A percentile compares a stretch with the other conserved stretches of the same genome.
Evolutionary conservation across 2,888 invertebrate species (phyloP).

Genomic region (Hetaerina titia): DNA sequence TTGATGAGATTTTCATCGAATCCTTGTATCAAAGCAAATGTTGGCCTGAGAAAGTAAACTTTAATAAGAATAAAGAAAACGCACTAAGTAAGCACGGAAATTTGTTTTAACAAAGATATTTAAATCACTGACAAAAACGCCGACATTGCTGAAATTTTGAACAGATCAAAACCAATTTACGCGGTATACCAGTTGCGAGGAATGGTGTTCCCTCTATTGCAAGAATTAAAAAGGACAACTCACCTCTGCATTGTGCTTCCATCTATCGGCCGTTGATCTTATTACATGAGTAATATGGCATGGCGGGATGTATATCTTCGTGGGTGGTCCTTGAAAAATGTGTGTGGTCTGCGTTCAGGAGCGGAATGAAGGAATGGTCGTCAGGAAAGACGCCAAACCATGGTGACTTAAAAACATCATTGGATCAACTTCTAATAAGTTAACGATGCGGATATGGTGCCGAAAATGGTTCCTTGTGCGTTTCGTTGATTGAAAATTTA

Average conservation of each 20-base stretch:
- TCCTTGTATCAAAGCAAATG: no score
- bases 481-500: conserved; percentile 37
- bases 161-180: neutral
- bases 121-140: no score
- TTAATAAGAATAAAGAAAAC: no score
- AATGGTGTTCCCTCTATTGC: neutral
- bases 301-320: conserved; percentile 68
- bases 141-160: no score
- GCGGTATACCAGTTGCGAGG: neutral
- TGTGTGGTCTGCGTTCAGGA: conserved; percentile 69
- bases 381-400: neutral
- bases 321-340: conserved; percentile 69
- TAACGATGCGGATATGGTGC: neutral
- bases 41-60: no score
- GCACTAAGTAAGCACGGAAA: no score
- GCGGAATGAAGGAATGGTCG: conserved; percentile 57
- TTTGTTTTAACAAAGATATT: no score
- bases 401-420: neutral
- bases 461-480: neutral
- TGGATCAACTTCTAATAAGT: neutral
- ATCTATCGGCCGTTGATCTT: neutral
- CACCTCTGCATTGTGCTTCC: neutral
- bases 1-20: no score
- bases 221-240: neutral
- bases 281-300: conserved; percentile 7